Base-by-base conservation (phyloP, 2,888 invertebrate genomes). In the Pocota personata region DNA sequence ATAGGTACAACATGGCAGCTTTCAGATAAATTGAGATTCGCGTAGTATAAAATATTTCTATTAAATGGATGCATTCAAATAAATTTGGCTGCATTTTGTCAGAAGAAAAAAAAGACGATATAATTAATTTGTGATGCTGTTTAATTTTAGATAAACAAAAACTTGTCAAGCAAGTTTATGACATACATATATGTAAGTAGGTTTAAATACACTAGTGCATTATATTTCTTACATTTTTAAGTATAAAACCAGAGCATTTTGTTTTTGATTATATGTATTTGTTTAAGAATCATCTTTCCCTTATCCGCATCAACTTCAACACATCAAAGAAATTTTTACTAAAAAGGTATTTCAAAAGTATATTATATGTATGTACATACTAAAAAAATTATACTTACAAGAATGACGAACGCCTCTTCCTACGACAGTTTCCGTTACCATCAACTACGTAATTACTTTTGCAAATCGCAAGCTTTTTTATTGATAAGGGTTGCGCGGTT, bases 291-390 rank as follows among this genome's bases (percentile, higher is more conserved):
- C 6, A 52, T 3, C 7, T 52, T 14, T 40, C 67, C 27, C n/a
- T 40, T 12, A 21, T 16, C 12, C 43, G 72, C 14, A 79, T 48
- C 24, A 64, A 7, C 37, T 37, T 35, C 2, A 75, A n/a, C 8
- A 82, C 8, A n/a, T 48, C 14, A 4, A 76, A 32, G 1, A 82
- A 19, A 8, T 8, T 48, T 30, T 64, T 69, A 8, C 82, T 82
- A 14, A 7, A 82, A 82, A 46, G 3, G 58, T 1, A 30, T 21
- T 27, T 14, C 10, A 40, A 2, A 40, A 40, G 10, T 21, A 19
- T 14, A 50, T 46, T 24, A 24, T 3, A 24, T 3, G 4, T 24
- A 2, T 4, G 24, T 46, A 40, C 37, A 46, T 0, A 24, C 16
- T 8, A 12, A 14, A 21, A 7, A 19, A 16, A 40, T n/a, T 57